These are phyloP conservation scores for Tympanuchus pallidicinctus DNA, from an alignment of 2,113 vertebrate genomes.

Conservation along the genomic window DNA sequence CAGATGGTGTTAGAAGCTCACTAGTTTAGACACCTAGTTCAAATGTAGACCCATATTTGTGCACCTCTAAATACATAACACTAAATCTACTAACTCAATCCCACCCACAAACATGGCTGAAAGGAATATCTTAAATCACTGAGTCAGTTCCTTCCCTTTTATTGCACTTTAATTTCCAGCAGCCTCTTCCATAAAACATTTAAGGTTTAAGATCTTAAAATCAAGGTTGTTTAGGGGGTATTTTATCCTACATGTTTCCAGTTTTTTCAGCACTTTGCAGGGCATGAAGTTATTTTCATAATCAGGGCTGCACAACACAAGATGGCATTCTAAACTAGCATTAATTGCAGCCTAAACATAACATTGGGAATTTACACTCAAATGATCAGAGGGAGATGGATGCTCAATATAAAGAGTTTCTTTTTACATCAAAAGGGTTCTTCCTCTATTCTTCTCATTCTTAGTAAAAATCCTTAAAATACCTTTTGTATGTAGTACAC, in stretches of 20 bases:
- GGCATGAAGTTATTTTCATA: not conserved
- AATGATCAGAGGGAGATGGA: not conserved
- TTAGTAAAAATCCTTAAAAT: not conserved
- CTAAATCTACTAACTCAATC: not conserved
- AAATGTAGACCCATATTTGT: not conserved
- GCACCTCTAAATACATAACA: not conserved
- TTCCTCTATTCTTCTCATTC: not conserved
- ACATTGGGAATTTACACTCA: not conserved
- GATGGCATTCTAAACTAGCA: not conserved
- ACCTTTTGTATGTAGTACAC: not conserved
- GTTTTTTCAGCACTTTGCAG: not conserved
- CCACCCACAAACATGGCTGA: not conserved
- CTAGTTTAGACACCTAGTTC: not conserved
- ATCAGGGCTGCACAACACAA: not conserved
- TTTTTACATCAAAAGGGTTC: too few relatives aligned
- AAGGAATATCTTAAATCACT: not conserved
- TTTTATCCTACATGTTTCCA: not conserved
- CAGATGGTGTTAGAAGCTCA: not conserved
- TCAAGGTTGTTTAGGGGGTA: not conserved
- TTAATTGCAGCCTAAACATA: not conserved
- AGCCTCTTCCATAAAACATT: not conserved
- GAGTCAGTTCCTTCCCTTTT: not conserved
- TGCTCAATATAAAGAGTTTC: too few relatives aligned
- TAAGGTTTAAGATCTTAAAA: not conserved
- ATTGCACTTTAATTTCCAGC: not conserved